Evolutionary conservation across 1,140 invertebrate species (phyloP), one percentile per base, ranked within the genome.

Genomic region (Xylocopa sonorina): DNA sequence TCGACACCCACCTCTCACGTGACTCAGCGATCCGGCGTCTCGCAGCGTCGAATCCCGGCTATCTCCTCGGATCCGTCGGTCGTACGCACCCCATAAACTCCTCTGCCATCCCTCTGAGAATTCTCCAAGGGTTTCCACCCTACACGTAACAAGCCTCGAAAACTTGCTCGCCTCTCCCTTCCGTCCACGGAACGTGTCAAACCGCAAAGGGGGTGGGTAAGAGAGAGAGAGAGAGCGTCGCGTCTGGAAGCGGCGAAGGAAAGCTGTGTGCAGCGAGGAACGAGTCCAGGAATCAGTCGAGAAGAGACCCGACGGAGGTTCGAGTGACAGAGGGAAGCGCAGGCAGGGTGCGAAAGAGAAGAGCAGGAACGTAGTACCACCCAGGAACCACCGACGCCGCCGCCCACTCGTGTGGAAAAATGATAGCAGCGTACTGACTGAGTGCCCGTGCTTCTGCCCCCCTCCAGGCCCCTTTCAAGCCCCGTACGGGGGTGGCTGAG

Each of bases 381-480:
- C 80, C 76, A 73, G 84, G 83, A 85, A 86, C 84, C 85, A 83
- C 84, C 77, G 77, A 77, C 85, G 83, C 82, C 71, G 86, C 84
- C 86, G 86, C 86, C 86, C 86, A 87, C 86, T 87, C 86, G 86
- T 87, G 86, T 87, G 86, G 86, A 87, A 87, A 87, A 87, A 87
- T 87, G 86, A 87, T 87, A 87, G 86, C 86, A 86, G 85, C 82
- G 85, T 69, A 87, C 86, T 85, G 86, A 87, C 82, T 87, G 86
- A 87, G 86, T 85, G 86, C 82, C 82, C 85, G 85, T 76, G 78
- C 81, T 78, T 73, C 83, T 75, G 43, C 32, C 76, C 50, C 71
- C 41, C 57, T 53, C 60, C 55, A 34, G 16, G 27, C 58, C 78
- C 72, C 78, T 62, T 64, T 48, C 27, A 43, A 62, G 43, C 60